Evolutionary conservation across 2,888 invertebrate genomes (phyloP), one percentile per base, ranked within the genome.

Genomic region (Thymelicus sylvestris): DNA sequence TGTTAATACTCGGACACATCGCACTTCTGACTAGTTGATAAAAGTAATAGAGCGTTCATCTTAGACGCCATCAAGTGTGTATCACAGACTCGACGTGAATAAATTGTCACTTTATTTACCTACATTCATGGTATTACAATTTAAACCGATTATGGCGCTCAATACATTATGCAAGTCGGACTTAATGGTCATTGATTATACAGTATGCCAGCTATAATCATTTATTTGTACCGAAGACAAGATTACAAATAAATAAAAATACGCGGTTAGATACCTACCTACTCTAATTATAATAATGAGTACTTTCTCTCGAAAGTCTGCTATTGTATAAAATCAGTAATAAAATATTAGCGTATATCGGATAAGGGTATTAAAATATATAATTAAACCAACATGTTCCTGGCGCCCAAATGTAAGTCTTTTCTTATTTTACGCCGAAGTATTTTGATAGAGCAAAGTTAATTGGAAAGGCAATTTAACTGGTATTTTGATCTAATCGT

Each of bases 61-160:
- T 62, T 31, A 7, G 19, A 67, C 39, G 61, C 24, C n/a, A 62
- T 62, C n/a, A 24, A 24, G 38, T 57, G 63, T 38, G 61, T 68
- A 47, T 31, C 41, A 41, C 39, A 24, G 39, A 47, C 50, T 61
- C 39, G 41, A 31, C 52, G 41, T 68, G 68, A 68, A 68, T 68
- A 63, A 63, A 55, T 68, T 61, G 55, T 31, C 41, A 63, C 62
- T 63, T 55, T 8, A 68, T 47, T 47, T 68, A 55, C 47, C 38
- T 68, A 63, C 63, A 63, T 68, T 63, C 55, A 68, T 63, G 68
- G 55, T 47, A 47, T 67, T 63, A 19, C 63, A 68, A 63, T 68
- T 57, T 57, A 68, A 68, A 57, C 63, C 63, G 68, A 68, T 68
- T 63, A 68, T 68, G 57, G 67, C 50, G 63, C 68, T 63, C 31